Conservation (phyloP, 2,888 invertebrate genomes). For the Parnassius orleans region DNA sequence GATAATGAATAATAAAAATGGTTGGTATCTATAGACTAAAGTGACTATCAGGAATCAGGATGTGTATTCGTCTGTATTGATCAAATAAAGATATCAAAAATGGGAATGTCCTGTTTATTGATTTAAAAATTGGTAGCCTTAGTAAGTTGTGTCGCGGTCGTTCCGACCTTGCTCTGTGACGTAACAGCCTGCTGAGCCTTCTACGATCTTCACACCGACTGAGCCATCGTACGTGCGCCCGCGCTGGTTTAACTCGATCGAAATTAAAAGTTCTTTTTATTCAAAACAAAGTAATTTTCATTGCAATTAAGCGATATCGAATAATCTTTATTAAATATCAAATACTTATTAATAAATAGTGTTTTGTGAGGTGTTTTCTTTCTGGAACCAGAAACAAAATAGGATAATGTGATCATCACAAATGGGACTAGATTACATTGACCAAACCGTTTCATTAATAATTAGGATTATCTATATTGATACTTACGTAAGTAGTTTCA, state of each 20-base stretch:
- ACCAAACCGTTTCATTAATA: constrained; percentile 8
- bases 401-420: constrained; percentile 11
- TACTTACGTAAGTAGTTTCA: constrained; percentile 3
- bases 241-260: constrained; percentile 43
- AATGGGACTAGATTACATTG: constrained; percentile 10
- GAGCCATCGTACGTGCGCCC: constrained; percentile 55
- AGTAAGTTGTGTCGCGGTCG: constrained; percentile 37
- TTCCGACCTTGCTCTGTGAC: constrained; percentile 54
- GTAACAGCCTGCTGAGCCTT: constrained; percentile 55
- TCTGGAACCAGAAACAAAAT: neutral
- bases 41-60: too few species aligned
- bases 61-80: too few species aligned
- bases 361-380: neutral
- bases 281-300: constrained; percentile 4
- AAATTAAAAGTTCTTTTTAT: constrained; percentile 38
- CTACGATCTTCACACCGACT: constrained; percentile 52
- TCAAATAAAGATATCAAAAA: too few species aligned
- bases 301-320: neutral
- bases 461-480: constrained; percentile 8
- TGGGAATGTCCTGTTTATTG: constrained; percentile 9
- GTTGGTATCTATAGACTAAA: too few species aligned
- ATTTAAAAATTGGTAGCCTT: constrained; percentile 9
- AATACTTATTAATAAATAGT: neutral
- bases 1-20: too few species aligned
- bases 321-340: too few species aligned